Conservation (phyloP, 2,113 vertebrate genomes). For the Misgurnus mizolepis region DNA sequence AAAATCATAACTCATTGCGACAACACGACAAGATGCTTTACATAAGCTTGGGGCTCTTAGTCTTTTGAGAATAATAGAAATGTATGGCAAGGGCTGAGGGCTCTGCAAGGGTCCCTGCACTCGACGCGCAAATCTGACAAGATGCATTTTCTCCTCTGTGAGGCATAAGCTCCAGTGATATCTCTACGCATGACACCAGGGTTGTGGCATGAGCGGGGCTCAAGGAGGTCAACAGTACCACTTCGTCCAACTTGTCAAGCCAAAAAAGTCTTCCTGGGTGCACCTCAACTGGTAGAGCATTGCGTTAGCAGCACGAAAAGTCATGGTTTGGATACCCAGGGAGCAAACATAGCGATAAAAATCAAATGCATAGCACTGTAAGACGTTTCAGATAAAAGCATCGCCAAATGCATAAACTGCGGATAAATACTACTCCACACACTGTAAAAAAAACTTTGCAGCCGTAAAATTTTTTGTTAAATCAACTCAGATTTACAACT, state of each 20-base stretch:
- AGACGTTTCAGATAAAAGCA: no score
- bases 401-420: no score
- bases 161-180: slow-evolving; percentile 37
- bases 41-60: slow-evolving; percentile 46
- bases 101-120: slow-evolving; percentile 34
- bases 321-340: no score
- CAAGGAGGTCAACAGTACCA: slow-evolving; percentile 43
- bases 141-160: slow-evolving; percentile 56
- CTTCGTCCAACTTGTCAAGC: slow-evolving; percentile 27
- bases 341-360: no score
- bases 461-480: no score
- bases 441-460: no score
- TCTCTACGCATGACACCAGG: slow-evolving; percentile 46
- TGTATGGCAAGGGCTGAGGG: slow-evolving; percentile 46
- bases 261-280: background rate
- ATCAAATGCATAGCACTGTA: no score
- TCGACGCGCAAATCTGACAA: slow-evolving; percentile 62
- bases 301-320: no score
- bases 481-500: no score
- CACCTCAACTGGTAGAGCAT: no score
- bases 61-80: slow-evolving; percentile 55
- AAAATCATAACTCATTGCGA: slow-evolving; percentile 60
- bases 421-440: no score
- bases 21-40: slow-evolving; percentile 65
- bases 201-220: slow-evolving; percentile 57